Evolutionary conservation across 2,888 invertebrate genomes (phyloP), one percentile per base, ranked within the genome.

Genomic region (Agonopterix subpropinquella): DNA sequence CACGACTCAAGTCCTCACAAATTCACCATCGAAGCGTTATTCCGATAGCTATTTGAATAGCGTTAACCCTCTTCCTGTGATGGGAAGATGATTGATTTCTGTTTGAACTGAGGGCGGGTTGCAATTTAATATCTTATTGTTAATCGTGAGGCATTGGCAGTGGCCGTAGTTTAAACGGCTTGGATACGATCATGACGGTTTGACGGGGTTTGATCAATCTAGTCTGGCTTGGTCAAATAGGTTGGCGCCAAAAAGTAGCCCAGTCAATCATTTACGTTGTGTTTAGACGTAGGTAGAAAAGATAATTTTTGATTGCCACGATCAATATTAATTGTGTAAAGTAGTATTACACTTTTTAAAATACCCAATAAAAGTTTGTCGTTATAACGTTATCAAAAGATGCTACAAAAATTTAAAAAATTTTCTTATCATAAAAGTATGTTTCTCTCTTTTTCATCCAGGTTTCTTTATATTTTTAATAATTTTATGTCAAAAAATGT

Each of bases 51-150:
- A 79, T 86, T 85, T 85, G 84, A 80, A 81, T 80, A 80, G 76
- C 73, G 78, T 79, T 80, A 84, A 78, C 83, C 82, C 84, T 73
- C 74, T 77, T 70, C 75, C 70, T 70, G 62, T 53, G 77, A 80
- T 75, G 81, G 74, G 75, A 75, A 72, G 80, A 84, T 85, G 87
- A 87, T 87, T 87, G 87, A 87, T 87, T 87, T 81, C 81, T 87
- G 86, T 87, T 87, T 87, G 74, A 77, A 69, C 61, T 74, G 62
- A 72, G 81, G 78, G 75, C 58, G 69, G 67, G 65, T 70, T 64
- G 73, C 77, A 73, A 78, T 78, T 79, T 87, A 83, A 86, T 87
- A 86, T 86, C 86, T 83, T 83, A 87, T 85, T 86, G 86, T 86
- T 83, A 86, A 82, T 44, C 47, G 44, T 13, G 35, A 28, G 37